Base-by-base conservation (phyloP, 2,113 vertebrate species). In the Silurus meridionalis region DNA sequence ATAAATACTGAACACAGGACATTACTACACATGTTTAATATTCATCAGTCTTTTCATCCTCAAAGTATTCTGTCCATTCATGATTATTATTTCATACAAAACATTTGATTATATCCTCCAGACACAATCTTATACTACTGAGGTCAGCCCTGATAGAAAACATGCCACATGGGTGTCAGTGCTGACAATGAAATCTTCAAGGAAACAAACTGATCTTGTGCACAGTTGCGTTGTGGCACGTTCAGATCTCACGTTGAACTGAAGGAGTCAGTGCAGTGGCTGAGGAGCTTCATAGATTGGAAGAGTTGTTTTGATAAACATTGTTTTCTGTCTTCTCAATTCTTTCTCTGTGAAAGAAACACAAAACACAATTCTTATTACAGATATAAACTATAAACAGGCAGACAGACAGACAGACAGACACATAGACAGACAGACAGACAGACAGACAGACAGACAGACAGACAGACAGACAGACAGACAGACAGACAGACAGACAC, bases 281-380 rank as follows among this genome's bases (percentile, higher is more conserved):
- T 53, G 52, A 19, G 17, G 63, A 28, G 6, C 8, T 72, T 86
- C 82, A 89, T 58, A 77, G 77, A 8, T 61, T 53, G 23, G 57
- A 86, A 85, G 61, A 69, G 3, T 61, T 74, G 48, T 87, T 83
- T 23, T 87, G 84, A 84, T 81, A 90, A 79, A 23, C 82, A 77
- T 37, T 90, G 88, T 84, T 83, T 0, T 89, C 86, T 21, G 19
- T 37, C 58, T 84, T 83, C 7, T 17, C 46, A 28, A 79, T 84
- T 57, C 37, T 83, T 57, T 85, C 63, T 8, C 92, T 93, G 90
- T n/a, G 69, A 93, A 91, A 91, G 7, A 88, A 28, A 90, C 82
- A 85, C 1, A 80, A 60, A 60, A 48, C 50, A n/a, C 84, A 61
- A 63, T 61, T 11, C 52, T 48, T 46, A 21, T 48, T 15, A 21